Evolutionary conservation across 2,888 invertebrate genomes (phyloP), one percentile per base, ranked within the genome.

Genomic region (Protophormia terraenovae): DNA sequence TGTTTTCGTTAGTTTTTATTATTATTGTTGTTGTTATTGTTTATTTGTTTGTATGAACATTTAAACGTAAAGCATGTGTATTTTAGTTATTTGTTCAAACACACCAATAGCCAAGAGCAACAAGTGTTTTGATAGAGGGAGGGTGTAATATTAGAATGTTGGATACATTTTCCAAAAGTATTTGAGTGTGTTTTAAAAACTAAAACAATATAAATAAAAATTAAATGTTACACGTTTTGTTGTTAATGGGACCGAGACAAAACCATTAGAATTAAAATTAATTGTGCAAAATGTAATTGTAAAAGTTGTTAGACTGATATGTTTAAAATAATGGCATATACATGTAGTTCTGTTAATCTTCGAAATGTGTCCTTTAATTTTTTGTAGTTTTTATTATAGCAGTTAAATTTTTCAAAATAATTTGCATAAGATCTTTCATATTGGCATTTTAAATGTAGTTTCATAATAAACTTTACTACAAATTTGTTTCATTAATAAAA

Each of bases 51-150:
- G 7, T 41, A 19, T 12, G 22, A 50, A 75, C 16, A 64, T 27
- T 53, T 53, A 41, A 72, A 45, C 27, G 5, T 35, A 32, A 72
- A 72, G 12, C 66, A 72, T 72, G 79, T 80, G 72, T 45, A 16
- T 24, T 10, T 22, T 22, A 24, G 50, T 19, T 47, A 10, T 35
- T 19, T 58, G n/a, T 69, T 45, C 2, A 55, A 64, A 72, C 16
- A 55, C n/a, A 71, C 41, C 62, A 64, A 45, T 24, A 14, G 12
- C 6, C 12, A 35, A 38, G 3, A 67, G 55, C 73, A 80, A 73
- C 80, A 73, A 79, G 69, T 84, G 62, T 24, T 67, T 58, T 29
- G 16, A n/a, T 16, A 4, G 8, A 7, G 22, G 50, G 29, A 75
- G 50, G 47, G 4, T 38, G 7, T 14, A 58, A 24, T 38, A 38